Evolutionary conservation across 2,797 vertebrate species (phyloP), one percentile per base, ranked within the genome.

Genomic region (Channallabes apus): DNA sequence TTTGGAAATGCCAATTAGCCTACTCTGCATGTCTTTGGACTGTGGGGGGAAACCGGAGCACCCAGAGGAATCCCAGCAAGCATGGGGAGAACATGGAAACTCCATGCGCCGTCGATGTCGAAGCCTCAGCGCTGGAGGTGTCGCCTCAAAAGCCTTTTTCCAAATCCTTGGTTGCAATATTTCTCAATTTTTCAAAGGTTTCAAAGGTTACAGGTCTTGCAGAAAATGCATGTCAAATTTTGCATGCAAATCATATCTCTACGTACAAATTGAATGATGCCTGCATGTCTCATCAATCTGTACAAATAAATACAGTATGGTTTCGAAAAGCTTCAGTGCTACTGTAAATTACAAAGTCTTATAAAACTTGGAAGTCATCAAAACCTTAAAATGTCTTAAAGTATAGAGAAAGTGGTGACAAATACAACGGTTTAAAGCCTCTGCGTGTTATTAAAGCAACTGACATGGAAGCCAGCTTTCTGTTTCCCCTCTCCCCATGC

Each of bases 381-480:
- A 61, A 46, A 79, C 79, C 11, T 29, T 64, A 12, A 65, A 41
- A 80, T 58, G 79, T 24, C 46, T 41, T 65, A 82, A 75, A 81
- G 64, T 56, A 58, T 68, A 80, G 35, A 71, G 32, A 67, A 41
- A 65, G 78, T 20, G 35, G 62, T 65, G 41, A 67, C 62, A 67
- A 80, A 67, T 54, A 51, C 71, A 79, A 41, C 27, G 32, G 85
- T 65, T 90, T 90, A 91, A 89, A 89, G 90, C 89, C 88, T 89
- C 87, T 90, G 89, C 90, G 86, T 88, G 86, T 87, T 90, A 92
- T 92, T 92, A 87, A 87, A 87, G 87, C 90, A 90, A 90, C 88
- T 88, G 80, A 27, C 84, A 83, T 84, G 85, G 72, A 85, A 82
- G 82, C 83, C 76, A 68, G 65, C 62, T 72, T 59, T 85, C 81